These are phyloP conservation scores for Chloroclystis v-ata DNA, from an alignment of 2,888 invertebrate species.

Conservation along the genomic window DNA sequence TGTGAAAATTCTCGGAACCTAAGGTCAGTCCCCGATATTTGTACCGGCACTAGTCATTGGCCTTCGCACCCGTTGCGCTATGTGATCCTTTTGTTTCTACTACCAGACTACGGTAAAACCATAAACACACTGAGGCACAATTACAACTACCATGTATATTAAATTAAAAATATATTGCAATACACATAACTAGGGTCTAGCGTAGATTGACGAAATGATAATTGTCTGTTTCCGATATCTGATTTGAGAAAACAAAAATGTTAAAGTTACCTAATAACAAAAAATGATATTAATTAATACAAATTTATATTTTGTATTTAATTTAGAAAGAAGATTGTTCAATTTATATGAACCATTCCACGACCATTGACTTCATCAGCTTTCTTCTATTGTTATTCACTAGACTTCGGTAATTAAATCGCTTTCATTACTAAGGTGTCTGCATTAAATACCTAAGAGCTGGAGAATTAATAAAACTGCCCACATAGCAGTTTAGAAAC, in stretches of 20 bases:
- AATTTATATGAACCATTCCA: neutral
- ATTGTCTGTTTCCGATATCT: too few species aligned
- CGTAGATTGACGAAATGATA: too few species aligned
- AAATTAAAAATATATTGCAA: too few species aligned
- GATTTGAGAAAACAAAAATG: too few species aligned
- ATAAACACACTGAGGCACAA: slow-evolving; percentile 1
- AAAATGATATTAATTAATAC: too few species aligned
- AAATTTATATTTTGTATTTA: too few species aligned
- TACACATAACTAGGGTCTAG: too few species aligned
- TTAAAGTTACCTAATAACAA: too few species aligned
- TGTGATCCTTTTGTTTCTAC: slow-evolving; percentile 67
- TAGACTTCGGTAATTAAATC: neutral
- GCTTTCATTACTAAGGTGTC: neutral
- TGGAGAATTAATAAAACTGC: neutral
- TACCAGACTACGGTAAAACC: slow-evolving; percentile 16
- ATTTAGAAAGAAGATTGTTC: neutral
- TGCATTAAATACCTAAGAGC: neutral
- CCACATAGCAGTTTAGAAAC: neutral
- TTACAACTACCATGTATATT: too few species aligned
- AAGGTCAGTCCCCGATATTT: slow-evolving; percentile 65
- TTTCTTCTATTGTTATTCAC: slow-evolving; percentile 1
- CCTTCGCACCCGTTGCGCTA: slow-evolving; percentile 69
- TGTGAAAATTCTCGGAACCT: slow-evolving; percentile 11
- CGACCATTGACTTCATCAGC: neutral
- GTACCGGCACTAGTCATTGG: slow-evolving; percentile 46